These are phyloP conservation scores for Bombus breviceps DNA, from an alignment of 1,140 invertebrate genomes.

Conservation along the genomic window DNA sequence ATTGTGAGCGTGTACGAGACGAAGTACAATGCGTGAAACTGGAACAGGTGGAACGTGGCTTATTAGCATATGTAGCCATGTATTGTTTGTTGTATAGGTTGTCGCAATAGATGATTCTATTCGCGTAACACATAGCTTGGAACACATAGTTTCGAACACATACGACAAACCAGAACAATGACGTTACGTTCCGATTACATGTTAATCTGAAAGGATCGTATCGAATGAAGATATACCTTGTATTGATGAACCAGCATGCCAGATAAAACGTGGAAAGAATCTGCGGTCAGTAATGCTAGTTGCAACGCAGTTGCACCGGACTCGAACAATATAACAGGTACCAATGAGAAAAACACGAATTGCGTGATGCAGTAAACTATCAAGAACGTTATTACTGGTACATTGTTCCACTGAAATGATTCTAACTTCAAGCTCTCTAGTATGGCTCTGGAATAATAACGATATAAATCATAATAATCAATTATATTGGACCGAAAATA, in stretches of 20 bases:
- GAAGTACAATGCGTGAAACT: slow-evolving; percentile 93
- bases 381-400: slow-evolving; percentile 84
- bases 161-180: background rate
- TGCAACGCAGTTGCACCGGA: slow-evolving; percentile 92
- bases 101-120: background rate
- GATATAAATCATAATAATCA: background rate
- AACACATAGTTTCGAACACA: background rate
- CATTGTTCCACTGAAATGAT: slow-evolving; percentile 83
- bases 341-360: slow-evolving; percentile 90
- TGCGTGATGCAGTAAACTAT: slow-evolving; percentile 86
- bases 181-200: background rate
- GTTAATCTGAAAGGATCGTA: background rate
- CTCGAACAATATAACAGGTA: slow-evolving; percentile 89
- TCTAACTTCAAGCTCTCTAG: slow-evolving; percentile 82
- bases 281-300: slow-evolving; percentile 91
- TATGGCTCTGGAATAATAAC: slow-evolving; percentile 72
- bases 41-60: slow-evolving; percentile 71
- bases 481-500: background rate
- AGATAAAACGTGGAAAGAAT: slow-evolving; percentile 92
- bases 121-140: background rate
- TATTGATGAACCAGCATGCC: slow-evolving; percentile 92
- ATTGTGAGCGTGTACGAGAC: slow-evolving; percentile 90
- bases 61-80: background rate
- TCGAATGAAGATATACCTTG: slow-evolving; percentile 84
- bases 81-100: background rate